phyloP scores from a whole-genome alignment of 2,113 vertebrate genomes.

The Chaenocephalus aceratus region DNA sequence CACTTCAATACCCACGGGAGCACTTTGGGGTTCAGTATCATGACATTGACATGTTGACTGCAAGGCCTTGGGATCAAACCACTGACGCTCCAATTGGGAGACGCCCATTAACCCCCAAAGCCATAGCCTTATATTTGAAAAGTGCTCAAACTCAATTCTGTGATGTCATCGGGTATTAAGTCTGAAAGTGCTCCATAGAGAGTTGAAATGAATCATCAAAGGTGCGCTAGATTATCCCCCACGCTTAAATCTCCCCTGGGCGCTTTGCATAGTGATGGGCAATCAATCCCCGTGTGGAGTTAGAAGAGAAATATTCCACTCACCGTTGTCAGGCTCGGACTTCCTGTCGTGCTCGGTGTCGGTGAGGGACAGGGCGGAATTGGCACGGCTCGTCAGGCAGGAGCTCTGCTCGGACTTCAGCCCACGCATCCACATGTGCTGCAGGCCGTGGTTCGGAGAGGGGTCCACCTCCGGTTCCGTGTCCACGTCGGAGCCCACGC shows the following conservation, averaged over 20 bases:
- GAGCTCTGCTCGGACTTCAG: constrained; percentile 96
- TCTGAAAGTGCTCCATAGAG: no score
- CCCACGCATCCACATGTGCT: constrained; percentile 95
- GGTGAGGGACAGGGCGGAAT: constrained; percentile 94
- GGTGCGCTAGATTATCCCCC: constrained; percentile 9
- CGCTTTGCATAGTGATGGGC: constrained; percentile 4
- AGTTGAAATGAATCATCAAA: constrained; percentile 38
- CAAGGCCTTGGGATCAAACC: no score
- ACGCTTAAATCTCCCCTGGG: background rate
- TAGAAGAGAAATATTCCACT: constrained; percentile 62
- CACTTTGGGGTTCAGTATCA: no score
- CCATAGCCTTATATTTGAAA: no score
- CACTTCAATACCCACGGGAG: no score
- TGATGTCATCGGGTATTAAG: no score
- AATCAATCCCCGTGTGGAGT: constrained; percentile 5
- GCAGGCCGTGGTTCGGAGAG: constrained; percentile 89
- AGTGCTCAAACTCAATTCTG: no score
- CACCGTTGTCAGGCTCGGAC: constrained; percentile 96
- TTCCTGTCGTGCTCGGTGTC: constrained; percentile 98
- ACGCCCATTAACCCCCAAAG: no score
- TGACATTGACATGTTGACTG: no score
- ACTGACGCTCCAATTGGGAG: no score
- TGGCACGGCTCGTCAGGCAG: constrained; percentile 94
- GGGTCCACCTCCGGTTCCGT: constrained; percentile 92
- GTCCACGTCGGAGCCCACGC: constrained; percentile 91